Evolutionary conservation across 2,888 invertebrate genomes (phyloP).

Genomic region (Miltochrista miniata): DNA sequence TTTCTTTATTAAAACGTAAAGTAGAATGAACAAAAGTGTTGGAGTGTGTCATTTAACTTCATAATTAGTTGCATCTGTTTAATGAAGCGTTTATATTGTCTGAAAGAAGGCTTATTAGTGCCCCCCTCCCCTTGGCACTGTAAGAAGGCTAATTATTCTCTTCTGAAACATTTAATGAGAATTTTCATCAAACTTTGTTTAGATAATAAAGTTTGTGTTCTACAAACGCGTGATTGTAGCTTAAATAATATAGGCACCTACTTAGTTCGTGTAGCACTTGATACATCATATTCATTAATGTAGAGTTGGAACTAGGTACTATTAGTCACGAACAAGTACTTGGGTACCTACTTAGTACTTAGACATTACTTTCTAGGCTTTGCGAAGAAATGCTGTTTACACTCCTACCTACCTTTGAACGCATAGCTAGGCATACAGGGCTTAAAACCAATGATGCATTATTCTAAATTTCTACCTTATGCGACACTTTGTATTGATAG

Average conservation of each 20-base stretch:
- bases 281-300: too few species aligned
- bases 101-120: constrained; percentile 7
- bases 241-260: background rate
- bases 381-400: too few species aligned
- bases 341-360: too few species aligned
- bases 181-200: background rate
- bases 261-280: background rate
- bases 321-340: too few species aligned
- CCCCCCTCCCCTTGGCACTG: too few species aligned
- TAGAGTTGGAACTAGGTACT: too few species aligned
- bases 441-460: too few species aligned
- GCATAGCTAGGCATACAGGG: too few species aligned
- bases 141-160: background rate
- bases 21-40: constrained; percentile 5
- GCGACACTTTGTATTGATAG: too few species aligned
- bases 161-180: background rate
- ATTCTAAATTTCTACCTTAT: too few species aligned
- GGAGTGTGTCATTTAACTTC: constrained; percentile 3
- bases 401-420: too few species aligned
- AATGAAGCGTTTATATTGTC: constrained; percentile 5
- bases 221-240: background rate
- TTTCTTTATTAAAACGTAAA: constrained; percentile 28
- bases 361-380: too few species aligned
- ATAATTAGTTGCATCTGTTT: constrained; percentile 9
- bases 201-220: background rate